A percentile compares a stretch with the other conserved stretches of the same genome.
Evolutionary conservation across 2,797 vertebrate genomes (phyloP).

Genomic region (Lithobates pipiens): DNA sequence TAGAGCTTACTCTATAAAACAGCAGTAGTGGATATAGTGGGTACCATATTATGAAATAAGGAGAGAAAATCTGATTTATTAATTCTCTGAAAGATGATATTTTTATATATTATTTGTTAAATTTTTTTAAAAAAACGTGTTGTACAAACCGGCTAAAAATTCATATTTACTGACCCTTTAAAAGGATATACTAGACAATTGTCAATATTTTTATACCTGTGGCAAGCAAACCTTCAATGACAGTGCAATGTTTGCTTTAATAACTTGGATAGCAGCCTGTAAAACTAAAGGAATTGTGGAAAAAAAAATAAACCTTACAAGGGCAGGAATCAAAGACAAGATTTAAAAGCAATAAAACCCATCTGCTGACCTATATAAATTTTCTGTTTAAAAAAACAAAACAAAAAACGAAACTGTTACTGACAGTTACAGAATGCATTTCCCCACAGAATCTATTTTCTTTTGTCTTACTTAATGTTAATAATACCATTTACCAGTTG

Average conservation of each 20-base stretch:
- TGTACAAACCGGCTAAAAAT: not conserved
- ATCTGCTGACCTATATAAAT: not conserved
- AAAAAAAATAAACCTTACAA: not conserved
- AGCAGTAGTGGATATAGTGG: not conserved
- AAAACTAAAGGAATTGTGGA: not conserved
- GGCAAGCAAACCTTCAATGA: not conserved
- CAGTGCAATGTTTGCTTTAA: not conserved
- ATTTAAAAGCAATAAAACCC: slow-evolving; percentile 11
- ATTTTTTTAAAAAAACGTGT: not conserved
- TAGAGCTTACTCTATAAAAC: not conserved
- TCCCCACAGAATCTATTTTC: slow-evolving; percentile 14
- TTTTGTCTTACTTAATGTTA: slow-evolving; percentile 43
- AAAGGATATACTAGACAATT: not conserved
- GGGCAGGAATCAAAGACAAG: not conserved
- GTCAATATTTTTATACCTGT: slow-evolving; percentile 2
- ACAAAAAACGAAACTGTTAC: not conserved
- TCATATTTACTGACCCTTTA: not conserved
- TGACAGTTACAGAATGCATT: not conserved
- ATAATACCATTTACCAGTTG: slow-evolving; percentile 59
- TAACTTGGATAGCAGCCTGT: slow-evolving; percentile 12
- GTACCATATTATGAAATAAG: too few species aligned
- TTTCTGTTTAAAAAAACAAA: not conserved
- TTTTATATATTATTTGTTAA: not conserved
- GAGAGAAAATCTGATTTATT: too few species aligned
- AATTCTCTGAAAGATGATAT: not conserved